These are phyloP conservation scores for Coptotermes formosanus DNA, from an alignment of 1,140 invertebrate species.

Conservation along the genomic window DNA sequence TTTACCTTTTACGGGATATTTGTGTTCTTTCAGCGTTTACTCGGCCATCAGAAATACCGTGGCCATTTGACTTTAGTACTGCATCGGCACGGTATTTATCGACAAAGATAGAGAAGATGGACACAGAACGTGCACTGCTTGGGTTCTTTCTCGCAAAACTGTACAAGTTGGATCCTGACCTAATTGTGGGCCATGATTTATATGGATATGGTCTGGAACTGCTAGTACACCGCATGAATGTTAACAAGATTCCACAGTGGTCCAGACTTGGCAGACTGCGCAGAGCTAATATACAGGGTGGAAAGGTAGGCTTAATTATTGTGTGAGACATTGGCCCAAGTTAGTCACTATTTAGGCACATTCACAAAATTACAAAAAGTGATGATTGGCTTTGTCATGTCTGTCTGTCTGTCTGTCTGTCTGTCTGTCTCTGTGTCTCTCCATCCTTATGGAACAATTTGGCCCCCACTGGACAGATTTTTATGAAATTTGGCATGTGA, in stretches of 20 bases:
- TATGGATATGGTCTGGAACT: slow-evolving; percentile 85
- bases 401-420: no score
- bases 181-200: slow-evolving; percentile 90
- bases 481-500: no score
- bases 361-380: no score
- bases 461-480: no score
- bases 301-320: no score
- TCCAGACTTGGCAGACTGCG: slow-evolving; percentile 85
- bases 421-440: no score
- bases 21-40: slow-evolving; percentile 67
- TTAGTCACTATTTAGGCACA: no score
- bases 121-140: slow-evolving; percentile 81
- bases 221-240: slow-evolving; percentile 76
- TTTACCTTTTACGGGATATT: no score
- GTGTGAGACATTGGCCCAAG: no score
- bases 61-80: slow-evolving; percentile 77
- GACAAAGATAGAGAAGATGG: slow-evolving; percentile 76
- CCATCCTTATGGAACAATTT: no score
- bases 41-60: slow-evolving; percentile 70
- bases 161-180: slow-evolving; percentile 86
- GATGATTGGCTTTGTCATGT: no score
- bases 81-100: slow-evolving; percentile 61
- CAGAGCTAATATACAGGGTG: slow-evolving; percentile 61
- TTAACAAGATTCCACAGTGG: slow-evolving; percentile 79
- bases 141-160: slow-evolving; percentile 82